Evolutionary conservation across 2,113 vertebrate species (phyloP).

Genomic region (Solenodon paradoxus): DNA sequence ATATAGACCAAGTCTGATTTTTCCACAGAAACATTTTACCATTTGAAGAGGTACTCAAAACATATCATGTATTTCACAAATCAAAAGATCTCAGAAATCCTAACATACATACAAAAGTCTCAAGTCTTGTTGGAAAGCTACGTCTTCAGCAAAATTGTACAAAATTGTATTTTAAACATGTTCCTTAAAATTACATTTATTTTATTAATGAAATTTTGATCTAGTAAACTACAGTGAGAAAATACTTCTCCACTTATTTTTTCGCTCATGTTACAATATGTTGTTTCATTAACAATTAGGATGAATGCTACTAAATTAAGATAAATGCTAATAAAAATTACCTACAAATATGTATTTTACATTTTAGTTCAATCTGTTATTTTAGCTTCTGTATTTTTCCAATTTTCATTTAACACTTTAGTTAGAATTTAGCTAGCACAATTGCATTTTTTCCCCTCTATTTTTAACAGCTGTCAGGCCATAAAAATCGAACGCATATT

Average conservation of each 20-base stretch:
- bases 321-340: constrained; percentile 46
- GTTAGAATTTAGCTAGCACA: constrained; percentile 58
- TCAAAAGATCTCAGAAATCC: constrained; percentile 63
- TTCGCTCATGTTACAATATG: constrained; percentile 42
- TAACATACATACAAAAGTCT: constrained; percentile 33
- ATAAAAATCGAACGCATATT: constrained; percentile 55
- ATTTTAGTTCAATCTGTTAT: constrained; percentile 69
- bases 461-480: constrained; percentile 54
- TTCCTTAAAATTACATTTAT: constrained; percentile 42
- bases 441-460: constrained; percentile 43
- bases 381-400: constrained; percentile 71
- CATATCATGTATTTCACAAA: constrained; percentile 69
- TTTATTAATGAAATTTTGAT: constrained; percentile 48
- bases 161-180: constrained; percentile 68
- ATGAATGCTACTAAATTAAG: constrained; percentile 34
- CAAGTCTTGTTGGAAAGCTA: neutral
- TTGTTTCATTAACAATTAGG: constrained; percentile 69
- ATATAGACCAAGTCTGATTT: constrained; percentile 40
- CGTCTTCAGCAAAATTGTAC: constrained; percentile 14
- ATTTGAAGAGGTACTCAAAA: constrained; percentile 55
- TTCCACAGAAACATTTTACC: constrained; percentile 40
- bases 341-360: constrained; percentile 51
- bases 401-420: constrained; percentile 70
- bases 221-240: constrained; percentile 61
- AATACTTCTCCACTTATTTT: constrained; percentile 64